A percentile compares a stretch with the other conserved stretches of the same genome.
Conservation (phyloP, 2,888 invertebrate genomes). For the Stenodema calcarata region DNA sequence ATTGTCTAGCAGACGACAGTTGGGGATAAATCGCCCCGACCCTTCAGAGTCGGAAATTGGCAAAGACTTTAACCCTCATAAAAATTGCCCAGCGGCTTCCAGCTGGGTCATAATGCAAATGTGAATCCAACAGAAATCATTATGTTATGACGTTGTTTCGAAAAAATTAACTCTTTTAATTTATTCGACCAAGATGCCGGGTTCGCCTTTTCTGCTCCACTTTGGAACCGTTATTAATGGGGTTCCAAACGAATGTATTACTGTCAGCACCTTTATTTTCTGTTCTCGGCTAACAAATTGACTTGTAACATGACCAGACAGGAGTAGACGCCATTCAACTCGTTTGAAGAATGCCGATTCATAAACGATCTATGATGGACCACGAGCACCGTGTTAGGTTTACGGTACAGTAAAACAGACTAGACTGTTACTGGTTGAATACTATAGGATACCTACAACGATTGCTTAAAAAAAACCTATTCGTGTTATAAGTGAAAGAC, state of each 20-base stretch:
- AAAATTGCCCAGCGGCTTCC: conserved; percentile 42
- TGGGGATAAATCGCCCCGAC: conserved; percentile 19
- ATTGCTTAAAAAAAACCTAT: no score
- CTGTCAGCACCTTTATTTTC: background rate
- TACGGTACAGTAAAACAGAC: no score
- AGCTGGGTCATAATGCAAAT: conserved; percentile 41
- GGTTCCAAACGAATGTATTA: background rate
- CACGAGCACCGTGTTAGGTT: no score
- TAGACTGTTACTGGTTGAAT: no score
- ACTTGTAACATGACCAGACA: background rate
- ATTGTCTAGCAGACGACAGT: conserved; percentile 48
- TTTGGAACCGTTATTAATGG: background rate
- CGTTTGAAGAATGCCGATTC: background rate
- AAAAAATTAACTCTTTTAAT: conserved; percentile 30
- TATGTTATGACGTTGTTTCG: conserved; percentile 9
- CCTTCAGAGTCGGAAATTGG: conserved; percentile 42
- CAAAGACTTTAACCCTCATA: conserved; percentile 36
- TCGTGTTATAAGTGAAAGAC: no score
- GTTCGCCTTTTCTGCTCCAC: background rate
- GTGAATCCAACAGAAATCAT: conserved; percentile 20
- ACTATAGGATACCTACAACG: no score
- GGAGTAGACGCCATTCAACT: background rate
- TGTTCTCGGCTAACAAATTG: background rate
- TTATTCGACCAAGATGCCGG: background rate
- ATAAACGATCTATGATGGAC: no score